Percentiles rank a stretch among this genome's conserved stretches.
Conservation (phyloP, 1,140 invertebrate genomes). For the Aphidius gifuensis region DNA sequence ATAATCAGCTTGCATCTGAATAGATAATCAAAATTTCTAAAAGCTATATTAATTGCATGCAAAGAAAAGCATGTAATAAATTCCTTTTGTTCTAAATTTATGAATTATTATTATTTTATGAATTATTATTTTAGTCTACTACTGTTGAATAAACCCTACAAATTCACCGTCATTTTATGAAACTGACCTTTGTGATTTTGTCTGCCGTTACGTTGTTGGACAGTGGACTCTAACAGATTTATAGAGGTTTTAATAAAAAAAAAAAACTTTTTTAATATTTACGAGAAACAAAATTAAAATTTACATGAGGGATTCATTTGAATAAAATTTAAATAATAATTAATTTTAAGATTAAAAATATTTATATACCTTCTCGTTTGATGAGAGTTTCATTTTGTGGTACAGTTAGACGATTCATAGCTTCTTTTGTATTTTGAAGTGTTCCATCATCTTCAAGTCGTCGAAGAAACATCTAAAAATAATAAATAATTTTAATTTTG, state of each 20-base stretch:
- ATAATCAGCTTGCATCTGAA: not conserved
- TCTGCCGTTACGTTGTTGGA: slow-evolving; percentile 41
- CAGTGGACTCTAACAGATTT: slow-evolving; percentile 45
- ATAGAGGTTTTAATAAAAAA: slow-evolving; percentile 7
- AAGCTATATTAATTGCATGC: too few species aligned
- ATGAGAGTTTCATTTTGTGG: slow-evolving; percentile 46
- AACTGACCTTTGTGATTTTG: slow-evolving; percentile 47
- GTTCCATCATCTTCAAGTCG: slow-evolving; percentile 57
- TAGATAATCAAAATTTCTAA: not conserved
- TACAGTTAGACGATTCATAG: slow-evolving; percentile 46
- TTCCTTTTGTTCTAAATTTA: too few species aligned
- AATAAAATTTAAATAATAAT: not conserved
- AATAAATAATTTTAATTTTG: not conserved
- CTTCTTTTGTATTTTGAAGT: slow-evolving; percentile 41
- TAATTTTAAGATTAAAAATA: not conserved
- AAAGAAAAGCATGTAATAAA: too few species aligned
- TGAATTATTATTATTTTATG: not conserved
- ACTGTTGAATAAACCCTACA: not conserved
- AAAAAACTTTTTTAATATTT: too few species aligned
- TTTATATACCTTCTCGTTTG: slow-evolving; percentile 56
- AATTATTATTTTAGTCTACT: slow-evolving; percentile 5
- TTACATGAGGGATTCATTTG: not conserved
- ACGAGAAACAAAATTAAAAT: not conserved
- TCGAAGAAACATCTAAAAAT: slow-evolving; percentile 57
- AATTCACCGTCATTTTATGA: slow-evolving; percentile 16